Evolutionary conservation across 2,888 invertebrate species (phyloP).

Genomic region (Ennomos erosarius): DNA sequence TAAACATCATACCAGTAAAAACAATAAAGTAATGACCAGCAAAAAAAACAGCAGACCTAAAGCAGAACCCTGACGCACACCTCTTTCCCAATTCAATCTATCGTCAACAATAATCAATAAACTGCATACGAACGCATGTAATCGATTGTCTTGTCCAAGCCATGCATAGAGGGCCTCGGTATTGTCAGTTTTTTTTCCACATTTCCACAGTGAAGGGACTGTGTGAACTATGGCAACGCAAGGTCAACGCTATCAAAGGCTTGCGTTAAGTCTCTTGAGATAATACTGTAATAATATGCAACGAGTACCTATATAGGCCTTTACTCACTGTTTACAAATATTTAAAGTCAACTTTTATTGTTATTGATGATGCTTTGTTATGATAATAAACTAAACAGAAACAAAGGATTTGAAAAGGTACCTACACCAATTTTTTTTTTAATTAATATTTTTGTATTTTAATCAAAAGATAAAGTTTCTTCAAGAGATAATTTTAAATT

Average conservation of each 20-base stretch:
- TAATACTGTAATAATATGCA: slow-evolving; percentile 33
- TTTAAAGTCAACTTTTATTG: background rate
- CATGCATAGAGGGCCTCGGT: slow-evolving; percentile 69
- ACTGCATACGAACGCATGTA: slow-evolving; percentile 73
- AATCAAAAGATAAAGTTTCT: too few species aligned
- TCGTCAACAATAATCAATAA: slow-evolving; percentile 80
- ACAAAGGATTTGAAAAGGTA: too few species aligned
- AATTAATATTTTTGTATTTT: too few species aligned
- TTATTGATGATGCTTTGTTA: too few species aligned
- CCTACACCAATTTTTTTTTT: too few species aligned
- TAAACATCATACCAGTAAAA: slow-evolving; percentile 18
- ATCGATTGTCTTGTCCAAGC: slow-evolving; percentile 80
- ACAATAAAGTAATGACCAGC: slow-evolving; percentile 38
- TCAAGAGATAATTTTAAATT: too few species aligned
- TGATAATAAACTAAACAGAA: too few species aligned
- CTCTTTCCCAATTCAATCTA: slow-evolving; percentile 73
- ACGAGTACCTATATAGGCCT: background rate
- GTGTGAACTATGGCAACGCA: slow-evolving; percentile 77
- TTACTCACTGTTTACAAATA: slow-evolving; percentile 1
- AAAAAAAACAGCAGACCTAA: slow-evolving; percentile 53
- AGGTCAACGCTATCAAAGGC: slow-evolving; percentile 79
- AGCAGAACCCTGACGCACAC: slow-evolving; percentile 61
- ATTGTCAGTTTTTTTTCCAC: slow-evolving; percentile 81
- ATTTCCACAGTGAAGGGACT: slow-evolving; percentile 83
- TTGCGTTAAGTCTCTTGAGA: slow-evolving; percentile 56